Base-by-base conservation (phyloP, 2,888 invertebrate genomes). In the Dolichomitus sp. region DNA sequence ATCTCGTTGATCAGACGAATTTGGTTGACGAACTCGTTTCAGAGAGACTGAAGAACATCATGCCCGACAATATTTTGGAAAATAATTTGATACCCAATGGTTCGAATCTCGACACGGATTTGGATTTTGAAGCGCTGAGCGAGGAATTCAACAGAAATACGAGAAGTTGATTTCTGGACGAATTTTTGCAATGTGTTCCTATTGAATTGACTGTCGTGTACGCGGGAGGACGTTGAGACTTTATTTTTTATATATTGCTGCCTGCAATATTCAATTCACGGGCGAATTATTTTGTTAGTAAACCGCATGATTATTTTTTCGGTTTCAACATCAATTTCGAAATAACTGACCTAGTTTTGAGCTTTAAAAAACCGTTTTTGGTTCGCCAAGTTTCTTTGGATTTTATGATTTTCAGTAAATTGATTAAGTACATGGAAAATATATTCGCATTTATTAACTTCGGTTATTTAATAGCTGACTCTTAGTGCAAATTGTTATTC, bases 91-190 rank as follows among this genome's bases (percentile, higher is more conserved):
- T 92, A 78, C 76, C 90, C 12, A 90, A 88, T 78, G 90, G 89
- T 84, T 82, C 90, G 3, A 91, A 90, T 85, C 86, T 91, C 72
- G 92, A 92, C 45, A 85, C 92, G 0, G 92, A 93, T 59, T 87
- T 93, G 12, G 93, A 93, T 86, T 94, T 94, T 80, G 92, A 91
- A 48, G 92, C 91, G 52, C 86, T 94, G 23, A 93, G 91, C 68
- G 92, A 93, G 74, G 93, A 94, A 85, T 93, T 94, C 69, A 92
- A 91, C 79, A 88, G 92, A 79, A 92, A 91, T 83, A 92, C 92
- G 30, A 90, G 91, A 66, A 92, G 92, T 87, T 93, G 92, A 93
- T 92, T 90, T 63, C 76, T 59, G 63, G 61, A 48, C 14, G 7
- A 17, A 17, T 19, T 50, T 54, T 45, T 14, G 45, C 68, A 37